Evolutionary conservation across 2,888 invertebrate species (phyloP).

Genomic region (Acanthococcus lagerstroemiae): DNA sequence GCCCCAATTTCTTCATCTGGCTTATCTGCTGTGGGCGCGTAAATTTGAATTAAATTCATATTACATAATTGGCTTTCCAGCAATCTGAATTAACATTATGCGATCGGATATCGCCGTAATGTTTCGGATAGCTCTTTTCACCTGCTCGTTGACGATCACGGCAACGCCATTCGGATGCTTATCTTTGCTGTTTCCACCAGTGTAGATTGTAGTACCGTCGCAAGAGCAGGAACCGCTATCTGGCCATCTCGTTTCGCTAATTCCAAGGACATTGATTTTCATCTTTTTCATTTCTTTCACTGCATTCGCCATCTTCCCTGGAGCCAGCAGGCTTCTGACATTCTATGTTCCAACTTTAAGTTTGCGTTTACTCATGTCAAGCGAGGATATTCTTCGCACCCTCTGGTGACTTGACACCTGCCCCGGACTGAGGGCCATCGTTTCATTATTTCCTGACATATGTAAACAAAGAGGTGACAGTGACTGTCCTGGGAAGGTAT

Average conservation of each 20-base stretch:
- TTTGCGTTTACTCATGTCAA: not conserved
- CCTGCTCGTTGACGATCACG: conserved; percentile 1
- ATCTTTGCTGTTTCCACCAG: not conserved
- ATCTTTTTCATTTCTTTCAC: not conserved
- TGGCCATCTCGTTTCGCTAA: conserved; percentile 9
- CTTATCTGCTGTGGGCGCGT: no score
- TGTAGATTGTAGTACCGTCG: not conserved
- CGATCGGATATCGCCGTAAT: not conserved
- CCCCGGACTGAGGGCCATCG: not conserved
- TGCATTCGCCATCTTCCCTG: not conserved
- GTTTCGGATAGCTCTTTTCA: not conserved
- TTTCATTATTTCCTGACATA: not conserved
- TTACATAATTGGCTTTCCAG: no score
- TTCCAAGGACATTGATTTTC: not conserved
- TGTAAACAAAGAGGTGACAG: not conserved
- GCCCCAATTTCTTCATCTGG: no score
- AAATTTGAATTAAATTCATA: no score
- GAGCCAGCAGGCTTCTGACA: not conserved
- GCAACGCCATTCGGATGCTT: not conserved
- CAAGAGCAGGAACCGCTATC: conserved; percentile 3
- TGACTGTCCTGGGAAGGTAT: not conserved
- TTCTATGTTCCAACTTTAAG: not conserved
- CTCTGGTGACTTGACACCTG: no score
- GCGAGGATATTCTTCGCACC: not conserved
- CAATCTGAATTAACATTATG: not conserved